Conservation (phyloP, 1,140 invertebrate species). For the Zaprionus nigranus region DNA sequence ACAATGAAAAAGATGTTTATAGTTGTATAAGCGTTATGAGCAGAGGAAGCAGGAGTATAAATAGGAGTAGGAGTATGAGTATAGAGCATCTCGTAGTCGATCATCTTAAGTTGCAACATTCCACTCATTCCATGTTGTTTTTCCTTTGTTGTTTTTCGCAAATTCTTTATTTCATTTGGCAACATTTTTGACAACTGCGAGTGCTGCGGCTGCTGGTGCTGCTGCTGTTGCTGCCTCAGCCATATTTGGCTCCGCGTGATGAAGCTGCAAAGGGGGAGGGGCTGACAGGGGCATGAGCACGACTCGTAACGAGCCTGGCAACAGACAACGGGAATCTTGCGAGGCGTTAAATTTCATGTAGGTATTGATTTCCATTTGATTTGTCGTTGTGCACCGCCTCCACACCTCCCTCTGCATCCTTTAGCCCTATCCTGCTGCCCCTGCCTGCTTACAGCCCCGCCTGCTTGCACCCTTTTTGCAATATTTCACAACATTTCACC, state of each 20-base stretch:
- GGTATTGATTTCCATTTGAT: slow-evolving; percentile 83
- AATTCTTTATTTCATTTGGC: slow-evolving; percentile 57
- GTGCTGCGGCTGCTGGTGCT: slow-evolving; percentile 13
- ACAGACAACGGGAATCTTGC: slow-evolving; percentile 29
- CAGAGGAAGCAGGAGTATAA: too few relatives aligned
- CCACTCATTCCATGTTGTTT: slow-evolving; percentile 20
- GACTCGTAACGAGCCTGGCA: slow-evolving; percentile 28
- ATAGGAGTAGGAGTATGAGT: background rate
- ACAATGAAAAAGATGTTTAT: too few relatives aligned
- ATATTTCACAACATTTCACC: slow-evolving; percentile 83
- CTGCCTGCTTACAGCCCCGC: background rate
- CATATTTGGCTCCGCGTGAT: slow-evolving; percentile 47
- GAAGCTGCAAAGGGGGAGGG: background rate
- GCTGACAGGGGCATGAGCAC: background rate
- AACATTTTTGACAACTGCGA: slow-evolving; percentile 67
- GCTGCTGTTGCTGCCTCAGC: slow-evolving; percentile 34
- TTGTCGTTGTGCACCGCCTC: slow-evolving; percentile 47
- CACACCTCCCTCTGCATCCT: background rate
- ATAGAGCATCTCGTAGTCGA: slow-evolving; percentile 8
- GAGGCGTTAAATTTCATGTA: slow-evolving; percentile 74
- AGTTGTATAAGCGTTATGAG: too few relatives aligned
- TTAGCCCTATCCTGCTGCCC: background rate
- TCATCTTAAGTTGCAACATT: background rate
- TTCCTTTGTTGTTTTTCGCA: slow-evolving; percentile 43
- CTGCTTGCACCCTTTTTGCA: slow-evolving; percentile 1